Conservation (phyloP, 2,888 invertebrate genomes). For the Cactoblastis cactorum region DNA sequence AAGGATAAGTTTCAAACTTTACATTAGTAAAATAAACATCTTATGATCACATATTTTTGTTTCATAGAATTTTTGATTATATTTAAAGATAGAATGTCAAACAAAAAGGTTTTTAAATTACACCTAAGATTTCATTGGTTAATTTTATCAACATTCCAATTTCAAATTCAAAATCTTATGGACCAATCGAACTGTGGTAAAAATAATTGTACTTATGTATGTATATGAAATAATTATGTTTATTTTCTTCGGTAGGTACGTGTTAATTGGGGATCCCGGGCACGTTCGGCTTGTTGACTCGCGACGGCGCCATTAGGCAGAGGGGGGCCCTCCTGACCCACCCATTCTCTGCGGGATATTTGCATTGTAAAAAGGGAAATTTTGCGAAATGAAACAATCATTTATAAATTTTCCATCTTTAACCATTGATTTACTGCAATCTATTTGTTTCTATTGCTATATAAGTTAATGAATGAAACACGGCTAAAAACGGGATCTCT, state of each 20-base stretch:
- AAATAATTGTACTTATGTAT: constrained; percentile 10
- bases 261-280: constrained; percentile 59
- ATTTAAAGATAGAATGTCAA: too few relatives aligned
- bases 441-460: neutral
- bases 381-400: constrained; percentile 22
- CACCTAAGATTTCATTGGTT: too few relatives aligned
- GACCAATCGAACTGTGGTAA: constrained; percentile 35
- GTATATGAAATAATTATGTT: constrained; percentile 38
- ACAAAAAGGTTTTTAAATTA: too few relatives aligned
- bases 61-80: too few relatives aligned
- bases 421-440: constrained; percentile 8
- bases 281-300: constrained; percentile 66
- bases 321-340: constrained; percentile 32
- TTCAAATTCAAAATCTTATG: constrained; percentile 23
- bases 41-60: too few relatives aligned
- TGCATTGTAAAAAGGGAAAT: constrained; percentile 38
- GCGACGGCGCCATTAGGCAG: constrained; percentile 59
- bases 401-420: constrained; percentile 17
- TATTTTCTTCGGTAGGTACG: constrained; percentile 49
- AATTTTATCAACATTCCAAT: too few relatives aligned
- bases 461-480: too few relatives aligned
- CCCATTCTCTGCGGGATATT: constrained; percentile 46
- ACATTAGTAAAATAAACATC: too few relatives aligned
- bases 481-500: too few relatives aligned
- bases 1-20: too few relatives aligned